These are phyloP conservation scores for Sialis fuliginosa DNA, from an alignment of 2,888 invertebrate genomes.

Conservation along the genomic window DNA sequence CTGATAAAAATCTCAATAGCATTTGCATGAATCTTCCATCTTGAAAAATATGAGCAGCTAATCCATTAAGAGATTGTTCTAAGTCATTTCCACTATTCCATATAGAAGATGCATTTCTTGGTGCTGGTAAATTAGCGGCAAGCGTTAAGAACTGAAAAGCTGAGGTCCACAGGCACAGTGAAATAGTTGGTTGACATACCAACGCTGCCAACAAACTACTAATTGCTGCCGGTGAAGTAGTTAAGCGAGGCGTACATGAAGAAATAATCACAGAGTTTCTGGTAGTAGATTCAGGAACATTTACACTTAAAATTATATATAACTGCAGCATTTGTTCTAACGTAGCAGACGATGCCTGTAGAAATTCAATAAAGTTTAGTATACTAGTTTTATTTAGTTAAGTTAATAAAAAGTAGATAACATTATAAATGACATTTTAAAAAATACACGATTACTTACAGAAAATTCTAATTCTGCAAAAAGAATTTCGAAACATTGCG, in stretches of 20 bases:
- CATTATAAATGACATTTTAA: not conserved
- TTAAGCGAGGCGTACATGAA: constrained; percentile 40
- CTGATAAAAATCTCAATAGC: constrained; percentile 46
- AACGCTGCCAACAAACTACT: constrained; percentile 46
- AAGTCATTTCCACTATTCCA: constrained; percentile 9
- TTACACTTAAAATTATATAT: constrained; percentile 52
- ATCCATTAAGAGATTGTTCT: constrained; percentile 27
- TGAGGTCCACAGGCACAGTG: constrained; percentile 61
- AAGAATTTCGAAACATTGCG: constrained; percentile 48
- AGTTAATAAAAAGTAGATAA: no score
- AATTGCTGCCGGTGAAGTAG: constrained; percentile 44
- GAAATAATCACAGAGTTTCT: constrained; percentile 35
- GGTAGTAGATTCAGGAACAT: constrained; percentile 11
- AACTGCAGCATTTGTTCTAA: constrained; percentile 71
- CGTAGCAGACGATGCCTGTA: constrained; percentile 50
- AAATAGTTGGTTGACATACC: constrained; percentile 46
- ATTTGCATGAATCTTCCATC: constrained; percentile 49
- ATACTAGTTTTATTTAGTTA: no score
- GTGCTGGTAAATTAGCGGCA: constrained; percentile 41
- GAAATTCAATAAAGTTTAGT: constrained; percentile 5
- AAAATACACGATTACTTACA: constrained; percentile 15
- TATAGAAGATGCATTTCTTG: constrained; percentile 9
- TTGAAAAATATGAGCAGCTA: constrained; percentile 43
- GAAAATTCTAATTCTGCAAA: constrained; percentile 44
- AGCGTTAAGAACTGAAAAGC: constrained; percentile 60